Evolutionary conservation across 1,140 invertebrate genomes (phyloP).

Genomic region (Aphis gossypii): DNA sequence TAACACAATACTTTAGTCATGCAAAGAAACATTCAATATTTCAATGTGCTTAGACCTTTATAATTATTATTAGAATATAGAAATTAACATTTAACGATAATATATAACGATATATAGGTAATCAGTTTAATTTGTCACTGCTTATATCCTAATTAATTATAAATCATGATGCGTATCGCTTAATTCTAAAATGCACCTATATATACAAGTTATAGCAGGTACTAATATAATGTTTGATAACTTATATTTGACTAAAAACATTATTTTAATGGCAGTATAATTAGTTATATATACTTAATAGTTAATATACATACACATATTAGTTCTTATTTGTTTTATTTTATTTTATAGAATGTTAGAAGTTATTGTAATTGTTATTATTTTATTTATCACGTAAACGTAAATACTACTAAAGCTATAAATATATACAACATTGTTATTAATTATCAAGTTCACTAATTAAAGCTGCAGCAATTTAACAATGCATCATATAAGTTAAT

Average conservation of each 20-base stretch:
- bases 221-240: not conserved
- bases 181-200: not conserved
- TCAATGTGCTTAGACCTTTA: too few relatives aligned
- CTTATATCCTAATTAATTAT: not conserved
- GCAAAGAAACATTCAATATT: too few relatives aligned
- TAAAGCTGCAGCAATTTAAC: not conserved
- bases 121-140: not conserved
- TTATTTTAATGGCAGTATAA: too few relatives aligned
- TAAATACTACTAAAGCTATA: not conserved
- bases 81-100: too few relatives aligned
- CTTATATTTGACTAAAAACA: not conserved
- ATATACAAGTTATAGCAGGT: not conserved
- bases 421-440: not conserved
- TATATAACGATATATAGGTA: too few relatives aligned
- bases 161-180: not conserved
- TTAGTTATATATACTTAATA: too few relatives aligned
- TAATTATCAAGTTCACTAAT: constrained; percentile 1
- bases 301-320: too few relatives aligned
- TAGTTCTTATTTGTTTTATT: not conserved
- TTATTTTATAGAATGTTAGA: not conserved
- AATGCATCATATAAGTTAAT: not conserved
- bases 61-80: too few relatives aligned
- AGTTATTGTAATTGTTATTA: not conserved
- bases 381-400: not conserved
- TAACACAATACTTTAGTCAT: too few relatives aligned